Evolutionary conservation across 2,797 vertebrate genomes (phyloP), one percentile per base, ranked within the genome.

Genomic region (Hemitrygon akajei): DNA sequence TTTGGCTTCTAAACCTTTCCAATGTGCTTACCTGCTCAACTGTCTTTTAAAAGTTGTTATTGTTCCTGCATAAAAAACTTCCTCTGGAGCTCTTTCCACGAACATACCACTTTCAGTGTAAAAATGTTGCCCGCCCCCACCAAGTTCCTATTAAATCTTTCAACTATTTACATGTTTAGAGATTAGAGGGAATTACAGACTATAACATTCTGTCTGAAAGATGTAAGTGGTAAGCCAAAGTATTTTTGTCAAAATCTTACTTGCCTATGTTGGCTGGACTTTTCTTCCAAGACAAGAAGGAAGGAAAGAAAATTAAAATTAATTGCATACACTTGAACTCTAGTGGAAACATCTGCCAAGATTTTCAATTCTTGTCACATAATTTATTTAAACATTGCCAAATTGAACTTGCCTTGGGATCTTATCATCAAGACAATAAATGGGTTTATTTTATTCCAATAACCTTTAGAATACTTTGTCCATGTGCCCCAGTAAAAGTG

Each of bases 341-440:
- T 5, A 47, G 37, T 27, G 27, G 30, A 75, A 56, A 22, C 12
- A 75, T 56, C 7, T 47, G 27, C 12, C 66, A 73, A 2, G 40
- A 75, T 75, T 56, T 92, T 92, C 66, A 91, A 37, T 92, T 25
- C 66, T 73, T 47, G 69, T 73, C 89, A 91, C 14, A 66, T 34
- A 37, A 10, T 71, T 1, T 91, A 22, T 92, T 92, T 30, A 73
- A 71, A 10, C 25, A 12, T 75, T 92, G 69, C 20, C 69, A 47
- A 75, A 92, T 3, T 92, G 69, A 75, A 75, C 37, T 92, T 47
- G 11, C 27, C 7, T 37, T 27, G 22, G 66, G 66, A 22, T 71
- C n/a, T 91, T 34, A 91, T 34, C 34, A 37, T 66, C 63, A 69
- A 37, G 20, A 34, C 66, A 71, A 91, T 91, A 16, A 37, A 25